Evolutionary conservation across 2,797 vertebrate genomes (phyloP), one percentile per base, ranked within the genome.

Genomic region (Spinus olivaceus): DNA sequence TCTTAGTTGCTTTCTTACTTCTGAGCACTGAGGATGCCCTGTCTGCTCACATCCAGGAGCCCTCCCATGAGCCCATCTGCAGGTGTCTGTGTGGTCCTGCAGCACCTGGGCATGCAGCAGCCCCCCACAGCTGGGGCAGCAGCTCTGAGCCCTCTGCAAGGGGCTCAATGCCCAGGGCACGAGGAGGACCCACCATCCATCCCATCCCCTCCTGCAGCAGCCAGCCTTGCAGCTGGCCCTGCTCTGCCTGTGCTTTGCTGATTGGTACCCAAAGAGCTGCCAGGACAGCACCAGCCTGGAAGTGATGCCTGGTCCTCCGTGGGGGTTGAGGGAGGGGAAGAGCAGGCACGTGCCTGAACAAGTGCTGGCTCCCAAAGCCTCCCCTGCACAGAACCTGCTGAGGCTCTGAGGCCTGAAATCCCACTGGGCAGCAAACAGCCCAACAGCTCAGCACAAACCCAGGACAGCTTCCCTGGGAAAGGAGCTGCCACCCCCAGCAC

Each of bases 271-370:
- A 0, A 14, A 0, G 32, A 42, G 28, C 56, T 49, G 33, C 61
- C 61, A 72, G 53, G 57, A 39, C 11, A 51, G 4, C 0, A 1
- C 1, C 5, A 67, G 30, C 25, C 81, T 79, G 47, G 23, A 23
- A 23, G 53, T 0, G 0, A 5, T 5, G 6, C 10, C 4, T 2
- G 9, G 1, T 50, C 18, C 49, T 60, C 32, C 17, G 11, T 0
- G 0, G 46, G 50, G 12, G 20, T 21, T 2, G 11, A 91, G 73
- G 37, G 19, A 72, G 3, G 13, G 8, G 30, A 47, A 79, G 83
- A 42, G 41, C 59, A 54, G n/a, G 12, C n/a, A 10, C 3, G 2
- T 30, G 46, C 18, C 39, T 37, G 41, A 57, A 1, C 16, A 9
- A 90, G 57, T 6, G 17, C 53, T 94, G 0, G 0, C 30, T 74